These are phyloP conservation scores for Colistium nudipinnis DNA, from an alignment of 2,113 vertebrate species.

Conservation along the genomic window DNA sequence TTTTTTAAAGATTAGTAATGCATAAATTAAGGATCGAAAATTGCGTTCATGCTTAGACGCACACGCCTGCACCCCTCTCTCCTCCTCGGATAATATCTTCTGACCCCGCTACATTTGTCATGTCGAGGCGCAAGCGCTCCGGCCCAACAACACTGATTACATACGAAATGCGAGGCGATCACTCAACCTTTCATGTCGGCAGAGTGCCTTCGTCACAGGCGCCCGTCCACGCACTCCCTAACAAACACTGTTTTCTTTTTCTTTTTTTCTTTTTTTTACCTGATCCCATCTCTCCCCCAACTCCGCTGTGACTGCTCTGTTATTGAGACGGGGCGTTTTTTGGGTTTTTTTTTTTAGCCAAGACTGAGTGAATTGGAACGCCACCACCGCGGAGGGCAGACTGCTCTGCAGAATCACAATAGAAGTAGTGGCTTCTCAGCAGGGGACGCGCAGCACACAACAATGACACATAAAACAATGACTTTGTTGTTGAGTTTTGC, in stretches of 20 bases:
- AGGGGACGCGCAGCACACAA: slow-evolving; percentile 35
- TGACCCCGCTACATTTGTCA: slow-evolving; percentile 35
- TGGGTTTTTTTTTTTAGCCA: too few species aligned
- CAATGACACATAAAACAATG: slow-evolving; percentile 38
- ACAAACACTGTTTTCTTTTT: slow-evolving; percentile 33
- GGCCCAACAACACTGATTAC: slow-evolving; percentile 32
- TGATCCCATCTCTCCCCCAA: slow-evolving; percentile 44
- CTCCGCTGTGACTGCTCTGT: slow-evolving; percentile 38
- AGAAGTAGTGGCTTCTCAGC: slow-evolving; percentile 50
- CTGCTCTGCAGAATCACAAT: slow-evolving; percentile 48
- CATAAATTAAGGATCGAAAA: slow-evolving; percentile 49
- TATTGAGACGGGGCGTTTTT: slow-evolving; percentile 56
- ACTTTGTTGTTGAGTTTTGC: slow-evolving; percentile 1
- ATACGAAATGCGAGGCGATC: slow-evolving; percentile 54
- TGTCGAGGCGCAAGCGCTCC: slow-evolving; percentile 26
- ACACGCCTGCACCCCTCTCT: slow-evolving; percentile 18
- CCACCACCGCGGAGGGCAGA: slow-evolving; percentile 33
- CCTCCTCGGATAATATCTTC: slow-evolving; percentile 29
- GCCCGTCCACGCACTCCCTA: neutral
- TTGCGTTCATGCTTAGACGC: slow-evolving; percentile 5
- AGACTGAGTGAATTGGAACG: slow-evolving; percentile 61
- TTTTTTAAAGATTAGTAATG: slow-evolving; percentile 20
- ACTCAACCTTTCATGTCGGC: slow-evolving; percentile 54
- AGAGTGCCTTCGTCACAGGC: slow-evolving; percentile 15
- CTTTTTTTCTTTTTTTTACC: too few species aligned